Conservation (phyloP, 2,797 vertebrate genomes). For the Xiphorhynchus erythropygius region DNA sequence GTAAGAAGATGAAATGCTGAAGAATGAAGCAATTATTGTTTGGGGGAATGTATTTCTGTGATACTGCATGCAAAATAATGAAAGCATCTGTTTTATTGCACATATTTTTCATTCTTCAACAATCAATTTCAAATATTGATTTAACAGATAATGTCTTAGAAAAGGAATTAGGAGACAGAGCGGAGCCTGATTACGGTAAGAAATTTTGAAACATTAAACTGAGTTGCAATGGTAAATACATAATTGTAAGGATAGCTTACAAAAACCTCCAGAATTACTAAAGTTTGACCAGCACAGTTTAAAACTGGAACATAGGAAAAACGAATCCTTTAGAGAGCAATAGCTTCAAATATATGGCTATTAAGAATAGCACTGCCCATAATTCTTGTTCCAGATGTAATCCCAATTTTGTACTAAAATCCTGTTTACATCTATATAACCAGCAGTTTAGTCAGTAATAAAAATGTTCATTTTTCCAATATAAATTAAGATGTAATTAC, state of each 20-base stretch:
- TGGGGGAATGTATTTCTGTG: neutral
- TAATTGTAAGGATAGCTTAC: neutral
- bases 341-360: neutral
- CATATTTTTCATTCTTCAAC: constrained; percentile 17
- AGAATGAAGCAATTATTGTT: neutral
- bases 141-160: constrained; percentile 75
- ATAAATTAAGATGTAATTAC: neutral
- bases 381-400: constrained; percentile 35
- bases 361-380: neutral
- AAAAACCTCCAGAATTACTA: neutral
- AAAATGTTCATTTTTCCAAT: neutral
- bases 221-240: neutral
- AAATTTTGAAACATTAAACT: constrained; percentile 32
- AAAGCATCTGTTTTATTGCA: constrained; percentile 7
- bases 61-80: constrained; percentile 3
- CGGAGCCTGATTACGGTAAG: constrained; percentile 66
- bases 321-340: neutral
- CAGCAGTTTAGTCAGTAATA: neutral
- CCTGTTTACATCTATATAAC: neutral
- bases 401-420: neutral
- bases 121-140: constrained; percentile 60
- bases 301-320: constrained; percentile 1
- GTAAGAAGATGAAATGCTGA: neutral
- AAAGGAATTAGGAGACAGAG: constrained; percentile 75
- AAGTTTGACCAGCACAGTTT: neutral